A percentile compares a stretch with the other conserved stretches of the same genome.
These are phyloP conservation scores for Morelia viridis DNA, from an alignment of 2,797 vertebrate genomes.

Conservation along the genomic window DNA sequence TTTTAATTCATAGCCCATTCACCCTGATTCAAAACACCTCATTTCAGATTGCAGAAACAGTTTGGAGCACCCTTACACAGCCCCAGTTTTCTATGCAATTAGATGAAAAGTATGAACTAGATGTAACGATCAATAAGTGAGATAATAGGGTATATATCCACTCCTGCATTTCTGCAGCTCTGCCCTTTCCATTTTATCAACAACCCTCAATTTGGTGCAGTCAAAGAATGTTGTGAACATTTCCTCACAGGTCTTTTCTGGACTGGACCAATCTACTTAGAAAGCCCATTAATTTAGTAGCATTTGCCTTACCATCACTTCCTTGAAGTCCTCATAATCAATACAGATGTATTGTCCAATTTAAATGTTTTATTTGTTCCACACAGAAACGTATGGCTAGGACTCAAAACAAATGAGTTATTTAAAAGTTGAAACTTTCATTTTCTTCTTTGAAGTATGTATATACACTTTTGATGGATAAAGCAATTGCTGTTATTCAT, in stretches of 20 bases:
- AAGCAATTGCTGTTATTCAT: neutral
- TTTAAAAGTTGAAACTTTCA: neutral
- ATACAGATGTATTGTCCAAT: constrained; percentile 5
- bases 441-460: constrained; percentile 41
- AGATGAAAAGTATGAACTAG: neutral
- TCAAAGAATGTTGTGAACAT: neutral
- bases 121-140: neutral
- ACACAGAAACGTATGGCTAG: neutral
- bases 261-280: neutral
- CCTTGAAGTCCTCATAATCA: constrained; percentile 53
- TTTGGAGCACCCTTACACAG: neutral
- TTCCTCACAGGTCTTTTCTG: neutral
- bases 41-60: neutral
- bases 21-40: neutral
- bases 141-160: neutral
- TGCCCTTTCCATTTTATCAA: neutral
- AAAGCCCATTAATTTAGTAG: neutral
- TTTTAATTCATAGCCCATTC: constrained; percentile 53
- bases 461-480: neutral
- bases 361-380: neutral
- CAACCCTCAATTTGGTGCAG: neutral
- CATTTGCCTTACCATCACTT: neutral
- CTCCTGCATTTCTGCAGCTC: neutral
- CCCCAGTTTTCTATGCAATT: neutral
- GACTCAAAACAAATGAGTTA: neutral